Conservation (phyloP, 2,888 invertebrate species). For the Bembecia ichneumoniformis region DNA sequence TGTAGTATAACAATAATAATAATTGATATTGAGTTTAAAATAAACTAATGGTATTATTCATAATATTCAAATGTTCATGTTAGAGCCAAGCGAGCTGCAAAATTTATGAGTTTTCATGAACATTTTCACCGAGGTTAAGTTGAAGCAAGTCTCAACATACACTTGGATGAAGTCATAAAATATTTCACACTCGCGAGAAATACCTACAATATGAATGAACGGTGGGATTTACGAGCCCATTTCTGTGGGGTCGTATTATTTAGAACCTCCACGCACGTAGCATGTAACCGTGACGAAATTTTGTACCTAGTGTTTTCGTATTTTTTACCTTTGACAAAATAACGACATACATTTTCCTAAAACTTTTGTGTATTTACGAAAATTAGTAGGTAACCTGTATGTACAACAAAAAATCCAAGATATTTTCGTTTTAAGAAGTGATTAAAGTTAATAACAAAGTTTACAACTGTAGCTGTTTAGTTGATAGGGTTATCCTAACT, state of each 20-base stretch:
- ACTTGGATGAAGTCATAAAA: slow-evolving; percentile 6
- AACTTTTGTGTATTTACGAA: no score
- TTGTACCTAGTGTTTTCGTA: no score
- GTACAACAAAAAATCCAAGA: no score
- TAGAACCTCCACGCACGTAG: background rate
- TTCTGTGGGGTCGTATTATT: slow-evolving; percentile 1
- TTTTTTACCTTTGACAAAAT: no score
- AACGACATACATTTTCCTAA: no score
- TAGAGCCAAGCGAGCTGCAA: background rate
- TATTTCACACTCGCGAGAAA: slow-evolving; percentile 6
- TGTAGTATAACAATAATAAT: no score
- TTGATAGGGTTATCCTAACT: no score
- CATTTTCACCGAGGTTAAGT: background rate
- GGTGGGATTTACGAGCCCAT: slow-evolving; percentile 4
- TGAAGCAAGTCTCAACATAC: background rate
- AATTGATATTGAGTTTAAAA: no score
- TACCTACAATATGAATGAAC: background rate
- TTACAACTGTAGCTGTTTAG: no score
- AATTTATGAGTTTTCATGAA: background rate
- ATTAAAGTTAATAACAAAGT: no score
- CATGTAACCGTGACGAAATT: background rate
- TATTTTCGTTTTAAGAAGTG: no score
- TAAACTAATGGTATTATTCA: background rate
- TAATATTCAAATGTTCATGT: background rate
- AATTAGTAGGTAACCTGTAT: no score